Evolutionary conservation across 2,113 vertebrate species (phyloP).

Genomic region (Camelus dromedarius): DNA sequence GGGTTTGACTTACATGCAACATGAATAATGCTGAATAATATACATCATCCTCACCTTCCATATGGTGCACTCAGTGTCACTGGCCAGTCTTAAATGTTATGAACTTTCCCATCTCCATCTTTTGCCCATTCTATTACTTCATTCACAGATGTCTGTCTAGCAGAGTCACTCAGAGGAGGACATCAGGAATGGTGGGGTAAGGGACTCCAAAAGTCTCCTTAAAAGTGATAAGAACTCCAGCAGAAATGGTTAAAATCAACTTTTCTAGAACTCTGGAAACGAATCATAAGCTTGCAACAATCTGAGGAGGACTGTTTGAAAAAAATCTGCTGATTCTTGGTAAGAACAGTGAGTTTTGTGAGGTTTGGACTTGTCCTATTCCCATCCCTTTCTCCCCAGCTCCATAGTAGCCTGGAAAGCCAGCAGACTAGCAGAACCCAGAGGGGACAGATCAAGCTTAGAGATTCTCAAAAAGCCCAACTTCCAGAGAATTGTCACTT

Average conservation of each 20-base stretch:
- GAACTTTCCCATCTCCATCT: not conserved
- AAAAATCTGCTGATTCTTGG: not conserved
- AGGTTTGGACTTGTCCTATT: not conserved
- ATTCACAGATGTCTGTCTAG: not conserved
- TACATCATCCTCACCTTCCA: not conserved
- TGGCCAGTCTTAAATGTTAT: not conserved
- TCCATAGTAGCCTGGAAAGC: conserved; percentile 1
- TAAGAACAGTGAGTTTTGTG: conserved; percentile 3
- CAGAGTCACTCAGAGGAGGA: conserved; percentile 20
- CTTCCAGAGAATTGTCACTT: not conserved
- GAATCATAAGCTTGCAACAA: conserved; percentile 32
- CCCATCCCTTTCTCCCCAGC: not conserved
- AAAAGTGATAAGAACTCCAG: conserved; percentile 46
- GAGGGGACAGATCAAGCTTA: not conserved
- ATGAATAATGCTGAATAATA: conserved; percentile 49
- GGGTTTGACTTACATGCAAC: conserved; percentile 4
- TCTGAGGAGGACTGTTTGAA: not conserved
- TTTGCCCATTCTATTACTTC: conserved; percentile 1
- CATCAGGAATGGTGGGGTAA: conserved; percentile 8
- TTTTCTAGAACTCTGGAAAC: conserved; percentile 51
- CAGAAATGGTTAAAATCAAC: conserved; percentile 53
- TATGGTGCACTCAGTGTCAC: not conserved
- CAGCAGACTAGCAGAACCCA: conserved; percentile 12
- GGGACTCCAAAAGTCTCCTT: conserved; percentile 34
- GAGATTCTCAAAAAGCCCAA: not conserved